Evolutionary conservation across 2,113 vertebrate genomes (phyloP).

Genomic region (Tragelaphus buxtoni): DNA sequence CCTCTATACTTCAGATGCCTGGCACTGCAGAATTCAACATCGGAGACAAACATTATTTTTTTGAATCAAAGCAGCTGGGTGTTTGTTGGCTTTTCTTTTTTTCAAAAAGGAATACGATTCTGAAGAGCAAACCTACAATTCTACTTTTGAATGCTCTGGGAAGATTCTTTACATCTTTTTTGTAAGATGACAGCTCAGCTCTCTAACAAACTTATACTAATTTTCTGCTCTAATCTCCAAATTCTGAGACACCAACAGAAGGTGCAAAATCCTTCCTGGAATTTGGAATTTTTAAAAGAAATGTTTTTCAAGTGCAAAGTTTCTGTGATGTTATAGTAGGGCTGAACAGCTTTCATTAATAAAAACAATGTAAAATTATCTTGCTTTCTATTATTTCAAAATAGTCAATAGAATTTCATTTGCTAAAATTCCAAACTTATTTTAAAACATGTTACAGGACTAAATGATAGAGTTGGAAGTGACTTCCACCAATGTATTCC

Average conservation of each 20-base stretch:
- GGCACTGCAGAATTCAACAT: not conserved
- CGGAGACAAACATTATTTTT: slow-evolving; percentile 51
- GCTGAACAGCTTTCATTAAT: not conserved
- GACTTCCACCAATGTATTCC: not conserved
- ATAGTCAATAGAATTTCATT: not conserved
- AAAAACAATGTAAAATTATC: not conserved
- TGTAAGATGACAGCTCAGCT: not conserved
- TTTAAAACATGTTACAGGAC: not conserved
- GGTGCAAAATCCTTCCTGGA: not conserved
- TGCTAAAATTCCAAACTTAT: not conserved
- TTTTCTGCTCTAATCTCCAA: slow-evolving; percentile 12
- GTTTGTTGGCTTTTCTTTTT: slow-evolving; percentile 40
- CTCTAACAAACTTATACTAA: slow-evolving; percentile 26
- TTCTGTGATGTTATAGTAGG: not conserved
- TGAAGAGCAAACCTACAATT: slow-evolving; percentile 28
- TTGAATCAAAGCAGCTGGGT: slow-evolving; percentile 47
- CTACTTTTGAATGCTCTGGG: slow-evolving; percentile 39
- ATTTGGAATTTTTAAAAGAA: slow-evolving; percentile 14
- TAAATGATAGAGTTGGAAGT: not conserved
- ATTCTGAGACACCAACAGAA: slow-evolving; percentile 20
- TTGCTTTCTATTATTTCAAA: not conserved
- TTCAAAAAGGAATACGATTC: slow-evolving; percentile 22
- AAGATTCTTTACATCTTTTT: slow-evolving; percentile 31
- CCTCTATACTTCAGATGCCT: slow-evolving; percentile 14
- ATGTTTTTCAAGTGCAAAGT: not conserved